Evolutionary conservation across 2,888 invertebrate genomes (phyloP).

Genomic region (Chrysotoxum bicinctum): DNA sequence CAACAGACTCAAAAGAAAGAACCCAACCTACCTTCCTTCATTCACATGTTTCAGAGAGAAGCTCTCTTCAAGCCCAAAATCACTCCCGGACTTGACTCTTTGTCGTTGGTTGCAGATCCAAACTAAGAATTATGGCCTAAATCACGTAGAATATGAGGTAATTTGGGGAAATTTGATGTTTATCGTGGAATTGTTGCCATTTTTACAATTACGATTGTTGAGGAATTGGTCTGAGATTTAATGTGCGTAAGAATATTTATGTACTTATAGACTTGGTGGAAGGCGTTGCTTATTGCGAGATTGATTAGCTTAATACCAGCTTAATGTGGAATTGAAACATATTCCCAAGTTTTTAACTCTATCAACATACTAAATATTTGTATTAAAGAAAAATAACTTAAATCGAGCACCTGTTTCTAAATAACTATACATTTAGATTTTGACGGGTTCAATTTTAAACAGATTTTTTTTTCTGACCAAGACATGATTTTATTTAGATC

Average conservation of each 20-base stretch:
- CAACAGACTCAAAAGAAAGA: constrained; percentile 1
- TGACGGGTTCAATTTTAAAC: too few relatives aligned
- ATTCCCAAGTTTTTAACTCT: too few relatives aligned
- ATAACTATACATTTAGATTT: too few relatives aligned
- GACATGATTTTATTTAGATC: too few relatives aligned
- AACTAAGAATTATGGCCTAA: constrained; percentile 57
- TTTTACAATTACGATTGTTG: constrained; percentile 74
- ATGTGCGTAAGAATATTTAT: neutral
- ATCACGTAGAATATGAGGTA: constrained; percentile 81
- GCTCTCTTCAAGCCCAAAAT: neutral
- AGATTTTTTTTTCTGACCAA: too few relatives aligned
- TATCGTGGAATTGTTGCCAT: constrained; percentile 80
- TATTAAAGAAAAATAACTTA: too few relatives aligned
- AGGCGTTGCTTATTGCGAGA: neutral
- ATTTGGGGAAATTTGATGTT: constrained; percentile 81
- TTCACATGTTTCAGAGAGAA: neutral
- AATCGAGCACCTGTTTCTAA: too few relatives aligned
- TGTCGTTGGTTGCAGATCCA: neutral
- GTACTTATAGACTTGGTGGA: neutral
- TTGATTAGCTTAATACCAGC: too few relatives aligned
- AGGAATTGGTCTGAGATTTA: constrained; percentile 57
- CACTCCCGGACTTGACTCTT: neutral
- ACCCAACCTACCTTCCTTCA: neutral
- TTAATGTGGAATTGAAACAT: too few relatives aligned
- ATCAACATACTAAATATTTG: too few relatives aligned